Conservation (phyloP, 2,888 invertebrate species). For the Quadroppia sp. region DNA sequence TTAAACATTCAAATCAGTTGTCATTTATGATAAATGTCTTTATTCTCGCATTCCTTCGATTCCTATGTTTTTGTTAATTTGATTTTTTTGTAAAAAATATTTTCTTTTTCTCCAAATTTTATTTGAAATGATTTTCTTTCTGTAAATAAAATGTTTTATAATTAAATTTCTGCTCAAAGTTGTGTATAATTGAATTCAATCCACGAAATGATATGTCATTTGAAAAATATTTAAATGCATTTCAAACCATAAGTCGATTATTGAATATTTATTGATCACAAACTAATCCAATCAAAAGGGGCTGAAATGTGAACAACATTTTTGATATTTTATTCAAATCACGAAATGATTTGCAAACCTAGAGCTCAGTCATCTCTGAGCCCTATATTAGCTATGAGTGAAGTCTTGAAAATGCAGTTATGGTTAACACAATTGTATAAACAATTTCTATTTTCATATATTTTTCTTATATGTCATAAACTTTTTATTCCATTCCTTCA, state of each 20-base stretch:
- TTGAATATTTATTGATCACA: slow-evolving; percentile 25
- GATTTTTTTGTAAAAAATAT: not conserved
- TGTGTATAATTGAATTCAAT: not conserved
- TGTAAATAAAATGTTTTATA: not conserved
- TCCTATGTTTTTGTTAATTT: not conserved
- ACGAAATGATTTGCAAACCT: not conserved
- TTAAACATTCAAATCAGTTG: not conserved
- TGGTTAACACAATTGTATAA: too few relatives aligned
- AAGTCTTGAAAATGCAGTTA: too few relatives aligned
- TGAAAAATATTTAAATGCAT: not conserved
- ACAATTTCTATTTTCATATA: too few relatives aligned
- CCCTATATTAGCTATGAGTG: too few relatives aligned
- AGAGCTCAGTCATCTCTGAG: too few relatives aligned
- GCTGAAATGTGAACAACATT: not conserved
- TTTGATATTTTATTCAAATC: slow-evolving; percentile 14
- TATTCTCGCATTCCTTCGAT: not conserved
- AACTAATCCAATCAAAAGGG: slow-evolving; percentile 8
- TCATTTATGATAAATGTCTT: not conserved
- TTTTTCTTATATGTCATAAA: too few relatives aligned
- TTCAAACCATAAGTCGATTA: not conserved
- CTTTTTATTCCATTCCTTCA: too few relatives aligned
- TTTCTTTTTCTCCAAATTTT: too few relatives aligned
- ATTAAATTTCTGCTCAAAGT: not conserved
- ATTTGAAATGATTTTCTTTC: too few relatives aligned
- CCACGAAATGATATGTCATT: not conserved